Evolutionary conservation across 2,888 invertebrate genomes (phyloP), one percentile per base, ranked within the genome.

Genomic region (Hermaeophaga mercurialis): DNA sequence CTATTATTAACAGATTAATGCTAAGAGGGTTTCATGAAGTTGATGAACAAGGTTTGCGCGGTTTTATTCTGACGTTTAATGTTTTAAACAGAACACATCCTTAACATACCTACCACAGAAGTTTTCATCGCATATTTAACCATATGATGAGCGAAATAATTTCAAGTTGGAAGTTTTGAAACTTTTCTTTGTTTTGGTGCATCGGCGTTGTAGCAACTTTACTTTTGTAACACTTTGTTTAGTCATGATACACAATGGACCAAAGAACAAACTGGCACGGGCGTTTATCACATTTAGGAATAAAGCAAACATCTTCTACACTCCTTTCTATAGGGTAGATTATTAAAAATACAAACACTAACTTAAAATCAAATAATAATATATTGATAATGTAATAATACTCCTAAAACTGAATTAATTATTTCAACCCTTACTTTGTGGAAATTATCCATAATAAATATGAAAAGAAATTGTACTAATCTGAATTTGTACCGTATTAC

Each of bases 101-200:
- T 41, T 48, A 59, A 55, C 58, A 34, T 34, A 47, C 47, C 47
- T 48, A 48, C 38, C 8, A 8, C 47, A 17, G 15, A 58, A 58
- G 48, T 53, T 48, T 36, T 31, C 53, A 12, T 44, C 54, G 28
- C 41, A 38, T 34, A 38, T 55, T 24, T 12, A 22, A 24, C 38
- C 38, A 33, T 36, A 50, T 36, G 47, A 57, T 47, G 56, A 49
- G 44, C 44, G 44, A 55, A 55, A 55, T 55, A 52, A 58, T 52
- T 45, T 54, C 34, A 58, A 58, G 52, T 58, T 58, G 50, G 38
- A 52, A 58, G 55, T 55, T 58, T 41, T 24, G 11, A 52, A 58
- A 58, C 55, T 58, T 55, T 54, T 56, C 56, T 59, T 59, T 59
- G 59, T 59, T 56, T 53, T 22, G 6, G 38, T 17, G 49, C 56